phyloP scores from a whole-genome alignment of 2,797 vertebrate species.

The Zenarchopterus dispar region DNA sequence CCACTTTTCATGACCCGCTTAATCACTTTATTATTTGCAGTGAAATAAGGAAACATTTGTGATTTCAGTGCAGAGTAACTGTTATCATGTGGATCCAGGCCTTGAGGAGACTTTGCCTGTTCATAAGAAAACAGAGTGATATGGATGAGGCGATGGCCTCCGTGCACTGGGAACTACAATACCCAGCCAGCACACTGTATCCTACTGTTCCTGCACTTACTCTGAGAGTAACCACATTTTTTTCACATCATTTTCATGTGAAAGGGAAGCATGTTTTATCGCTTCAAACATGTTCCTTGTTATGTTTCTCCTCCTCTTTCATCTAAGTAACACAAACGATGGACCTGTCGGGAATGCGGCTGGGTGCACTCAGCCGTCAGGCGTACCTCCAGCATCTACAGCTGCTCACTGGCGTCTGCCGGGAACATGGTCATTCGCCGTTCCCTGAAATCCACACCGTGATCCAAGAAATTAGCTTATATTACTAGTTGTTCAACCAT shows the following conservation, averaged over 20 bases:
- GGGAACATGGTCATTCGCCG: slow-evolving; percentile 15
- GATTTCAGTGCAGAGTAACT: background rate
- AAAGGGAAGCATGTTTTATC: too few relatives aligned
- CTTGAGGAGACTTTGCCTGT: background rate
- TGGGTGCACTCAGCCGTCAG: slow-evolving; percentile 1
- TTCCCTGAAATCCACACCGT: slow-evolving; percentile 22
- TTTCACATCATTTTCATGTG: too few relatives aligned
- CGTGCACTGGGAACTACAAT: too few relatives aligned
- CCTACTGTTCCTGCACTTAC: too few relatives aligned
- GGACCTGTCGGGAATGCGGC: slow-evolving; percentile 46
- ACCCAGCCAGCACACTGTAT: too few relatives aligned
- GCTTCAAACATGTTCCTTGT: too few relatives aligned
- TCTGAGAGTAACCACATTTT: too few relatives aligned
- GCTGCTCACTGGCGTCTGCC: slow-evolving; percentile 8
- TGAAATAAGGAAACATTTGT: background rate
- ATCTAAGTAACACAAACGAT: slow-evolving; percentile 24
- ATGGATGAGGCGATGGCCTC: too few relatives aligned
- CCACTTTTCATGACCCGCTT: too few relatives aligned
- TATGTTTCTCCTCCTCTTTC: background rate
- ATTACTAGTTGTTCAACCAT: slow-evolving; percentile 44
- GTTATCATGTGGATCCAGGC: background rate
- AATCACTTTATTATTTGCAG: too few relatives aligned
- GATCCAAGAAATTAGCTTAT: slow-evolving; percentile 58
- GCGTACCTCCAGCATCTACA: slow-evolving; percentile 4
- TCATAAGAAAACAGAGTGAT: background rate